These are phyloP conservation scores for Petrolisthes cinctipes DNA, from an alignment of 2,888 invertebrate genomes.

Conservation along the genomic window DNA sequence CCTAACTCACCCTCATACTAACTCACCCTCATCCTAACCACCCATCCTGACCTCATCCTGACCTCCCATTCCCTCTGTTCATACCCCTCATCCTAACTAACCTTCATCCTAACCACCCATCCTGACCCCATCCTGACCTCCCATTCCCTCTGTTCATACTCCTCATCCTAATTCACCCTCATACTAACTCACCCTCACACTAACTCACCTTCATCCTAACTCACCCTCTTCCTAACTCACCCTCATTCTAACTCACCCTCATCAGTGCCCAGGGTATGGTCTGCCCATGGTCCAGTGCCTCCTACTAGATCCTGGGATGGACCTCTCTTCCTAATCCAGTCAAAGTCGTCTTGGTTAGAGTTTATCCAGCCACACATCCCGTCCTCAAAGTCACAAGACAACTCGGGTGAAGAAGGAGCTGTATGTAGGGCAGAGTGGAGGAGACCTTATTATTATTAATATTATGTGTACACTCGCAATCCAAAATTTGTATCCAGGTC, in stretches of 20 bases:
- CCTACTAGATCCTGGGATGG: constrained; percentile 77
- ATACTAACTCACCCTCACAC: not conserved
- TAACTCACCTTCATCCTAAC: not conserved
- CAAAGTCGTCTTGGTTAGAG: constrained; percentile 75
- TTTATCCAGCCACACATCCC: constrained; percentile 82
- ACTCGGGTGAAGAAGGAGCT: not conserved
- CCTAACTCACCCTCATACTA: not conserved
- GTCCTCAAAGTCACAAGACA: constrained; percentile 51
- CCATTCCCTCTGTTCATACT: not conserved
- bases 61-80: not conserved
- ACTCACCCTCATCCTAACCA: not conserved
- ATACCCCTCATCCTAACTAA: not conserved
- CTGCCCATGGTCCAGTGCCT: constrained; percentile 81
- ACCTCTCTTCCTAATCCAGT: constrained; percentile 79
- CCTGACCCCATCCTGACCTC: not conserved
- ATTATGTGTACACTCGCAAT: no score
- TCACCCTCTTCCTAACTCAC: not conserved
- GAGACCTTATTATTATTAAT: not conserved
- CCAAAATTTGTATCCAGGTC: no score
- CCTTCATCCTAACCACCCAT: constrained; percentile 30
- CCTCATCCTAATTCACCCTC: not conserved
- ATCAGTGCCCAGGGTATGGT: constrained; percentile 78
- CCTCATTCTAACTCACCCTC: constrained; percentile 33
- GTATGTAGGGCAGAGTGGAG: not conserved
- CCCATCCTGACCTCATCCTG: not conserved